phyloP scores from a whole-genome alignment of 2,888 invertebrate genomes.

The Melinaea marsaeus region DNA sequence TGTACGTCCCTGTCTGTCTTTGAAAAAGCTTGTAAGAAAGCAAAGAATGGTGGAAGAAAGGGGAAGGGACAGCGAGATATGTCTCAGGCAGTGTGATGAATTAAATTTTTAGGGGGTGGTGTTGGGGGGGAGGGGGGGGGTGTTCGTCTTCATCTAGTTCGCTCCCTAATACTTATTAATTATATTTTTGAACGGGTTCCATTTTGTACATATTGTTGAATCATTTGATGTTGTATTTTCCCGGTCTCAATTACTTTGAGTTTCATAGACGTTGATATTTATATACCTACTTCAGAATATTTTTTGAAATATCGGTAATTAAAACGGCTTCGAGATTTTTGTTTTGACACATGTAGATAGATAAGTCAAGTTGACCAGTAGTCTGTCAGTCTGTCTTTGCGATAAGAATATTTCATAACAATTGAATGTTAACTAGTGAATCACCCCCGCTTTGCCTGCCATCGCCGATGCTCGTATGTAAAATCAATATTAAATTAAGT shows the following conservation, averaged over 20 bases:
- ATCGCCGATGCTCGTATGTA: not conserved
- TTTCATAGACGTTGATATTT: too few relatives aligned
- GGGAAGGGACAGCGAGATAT: conserved; percentile 73
- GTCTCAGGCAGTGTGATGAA: conserved; percentile 75
- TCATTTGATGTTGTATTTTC: not conserved
- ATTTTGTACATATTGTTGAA: not conserved
- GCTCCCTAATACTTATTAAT: conserved; percentile 72
- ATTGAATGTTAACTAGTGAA: too few relatives aligned
- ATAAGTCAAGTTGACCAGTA: too few relatives aligned
- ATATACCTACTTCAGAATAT: too few relatives aligned
- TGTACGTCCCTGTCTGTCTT: conserved; percentile 52
- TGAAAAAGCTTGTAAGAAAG: conserved; percentile 76
- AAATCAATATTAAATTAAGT: conserved; percentile 28
- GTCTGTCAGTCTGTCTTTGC: too few relatives aligned
- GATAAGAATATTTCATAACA: too few relatives aligned
- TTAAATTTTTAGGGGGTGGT: conserved; percentile 77
- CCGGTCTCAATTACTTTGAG: too few relatives aligned
- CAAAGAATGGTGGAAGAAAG: conserved; percentile 74
- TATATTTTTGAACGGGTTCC: conserved; percentile 47
- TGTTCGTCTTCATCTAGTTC: conserved; percentile 69
- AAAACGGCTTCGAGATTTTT: too few relatives aligned
- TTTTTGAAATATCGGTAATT: too few relatives aligned
- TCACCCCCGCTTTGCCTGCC: too few relatives aligned
- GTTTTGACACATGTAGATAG: too few relatives aligned
- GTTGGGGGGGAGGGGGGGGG: conserved; percentile 64